phyloP scores from a whole-genome alignment of 2,797 vertebrate genomes.

The Coracias cyanogaster region DNA sequence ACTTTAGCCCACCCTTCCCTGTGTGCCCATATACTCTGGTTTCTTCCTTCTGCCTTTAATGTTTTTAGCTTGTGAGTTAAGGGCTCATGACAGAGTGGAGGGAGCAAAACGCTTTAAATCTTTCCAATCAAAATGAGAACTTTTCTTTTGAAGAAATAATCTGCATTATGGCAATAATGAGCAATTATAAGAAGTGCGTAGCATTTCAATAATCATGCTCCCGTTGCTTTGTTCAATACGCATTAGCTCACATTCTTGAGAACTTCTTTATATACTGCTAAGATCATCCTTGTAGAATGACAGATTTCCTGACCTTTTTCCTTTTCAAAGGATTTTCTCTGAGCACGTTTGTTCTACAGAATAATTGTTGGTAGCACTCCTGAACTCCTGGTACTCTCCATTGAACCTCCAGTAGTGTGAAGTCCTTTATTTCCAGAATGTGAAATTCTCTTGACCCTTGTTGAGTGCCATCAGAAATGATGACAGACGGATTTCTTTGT shows the following conservation, averaged over 20 bases:
- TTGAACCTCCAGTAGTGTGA: background rate
- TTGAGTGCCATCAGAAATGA: background rate
- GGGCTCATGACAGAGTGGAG: background rate
- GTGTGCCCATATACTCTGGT: background rate
- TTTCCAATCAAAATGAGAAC: background rate
- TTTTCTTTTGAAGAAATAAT: background rate
- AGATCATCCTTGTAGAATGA: background rate
- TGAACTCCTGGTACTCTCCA: background rate
- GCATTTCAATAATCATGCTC: background rate
- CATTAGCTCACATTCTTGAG: background rate
- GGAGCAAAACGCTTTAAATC: background rate
- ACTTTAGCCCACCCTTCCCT: background rate
- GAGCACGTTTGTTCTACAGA: background rate
- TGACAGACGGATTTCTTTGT: background rate
- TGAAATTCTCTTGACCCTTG: conserved; percentile 19
- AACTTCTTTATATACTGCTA: background rate
- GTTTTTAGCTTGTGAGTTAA: background rate
- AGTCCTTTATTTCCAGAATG: background rate
- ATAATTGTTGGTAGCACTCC: conserved; percentile 2
- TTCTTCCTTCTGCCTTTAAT: background rate
- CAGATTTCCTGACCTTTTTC: conserved; percentile 3
- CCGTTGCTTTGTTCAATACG: background rate
- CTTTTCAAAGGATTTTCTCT: background rate
- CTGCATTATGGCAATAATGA: background rate
- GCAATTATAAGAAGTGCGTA: background rate